A percentile compares a stretch with the other conserved stretches of the same genome.
Evolutionary conservation across 2,888 invertebrate genomes (phyloP).

Genomic region (Acleris sparsana): DNA sequence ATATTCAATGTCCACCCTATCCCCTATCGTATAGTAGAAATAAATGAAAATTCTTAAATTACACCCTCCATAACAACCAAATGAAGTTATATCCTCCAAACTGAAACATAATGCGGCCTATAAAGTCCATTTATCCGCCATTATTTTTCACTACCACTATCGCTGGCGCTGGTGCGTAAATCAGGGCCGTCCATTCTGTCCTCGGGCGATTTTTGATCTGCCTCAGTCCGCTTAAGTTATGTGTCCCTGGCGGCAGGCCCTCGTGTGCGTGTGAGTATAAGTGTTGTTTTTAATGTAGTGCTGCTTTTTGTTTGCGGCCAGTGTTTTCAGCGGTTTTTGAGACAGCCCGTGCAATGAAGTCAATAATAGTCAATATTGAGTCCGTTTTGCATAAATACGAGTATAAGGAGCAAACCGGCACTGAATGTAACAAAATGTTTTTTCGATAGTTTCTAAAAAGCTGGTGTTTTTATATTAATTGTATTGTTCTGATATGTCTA

Average conservation of each 20-base stretch:
- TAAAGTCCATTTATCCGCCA: slow-evolving; percentile 58
- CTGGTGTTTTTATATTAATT: too few species aligned
- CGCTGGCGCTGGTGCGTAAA: slow-evolving; percentile 53
- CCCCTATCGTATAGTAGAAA: too few species aligned
- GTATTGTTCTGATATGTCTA: too few species aligned
- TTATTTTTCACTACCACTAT: slow-evolving; percentile 65
- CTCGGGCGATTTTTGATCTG: slow-evolving; percentile 72
- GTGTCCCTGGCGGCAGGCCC: slow-evolving; percentile 65
- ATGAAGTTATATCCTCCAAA: slow-evolving; percentile 23
- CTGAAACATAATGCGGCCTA: slow-evolving; percentile 47
- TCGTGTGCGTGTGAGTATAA: slow-evolving; percentile 44
- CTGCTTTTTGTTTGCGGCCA: slow-evolving; percentile 6
- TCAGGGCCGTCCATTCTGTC: slow-evolving; percentile 59
- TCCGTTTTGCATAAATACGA: too few species aligned
- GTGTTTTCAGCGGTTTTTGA: neutral
- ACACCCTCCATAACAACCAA: neutral
- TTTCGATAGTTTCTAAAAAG: too few species aligned
- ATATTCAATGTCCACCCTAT: too few species aligned
- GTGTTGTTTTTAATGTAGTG: slow-evolving; percentile 35
- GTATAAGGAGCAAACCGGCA: too few species aligned
- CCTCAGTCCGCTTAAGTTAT: slow-evolving; percentile 71
- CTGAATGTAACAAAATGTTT: too few species aligned
- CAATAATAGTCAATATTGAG: too few species aligned
- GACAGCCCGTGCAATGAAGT: too few species aligned
- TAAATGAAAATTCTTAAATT: too few species aligned